Evolutionary conservation across 2,888 invertebrate genomes (phyloP), one percentile per base, ranked within the genome.

Genomic region (Pollenia angustigena): DNA sequence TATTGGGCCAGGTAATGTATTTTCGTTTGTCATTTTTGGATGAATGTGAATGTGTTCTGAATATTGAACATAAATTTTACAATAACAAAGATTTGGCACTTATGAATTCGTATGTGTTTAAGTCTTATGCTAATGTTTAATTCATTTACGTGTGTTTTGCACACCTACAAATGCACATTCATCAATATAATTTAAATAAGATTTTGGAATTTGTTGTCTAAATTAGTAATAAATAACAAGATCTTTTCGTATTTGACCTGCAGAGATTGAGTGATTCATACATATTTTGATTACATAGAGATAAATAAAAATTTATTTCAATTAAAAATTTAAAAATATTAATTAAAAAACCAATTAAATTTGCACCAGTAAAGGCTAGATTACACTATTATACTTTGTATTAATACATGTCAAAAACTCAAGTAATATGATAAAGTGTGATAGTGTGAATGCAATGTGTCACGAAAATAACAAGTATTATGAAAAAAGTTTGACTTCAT

Each of bases 1-100:
- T 83, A 44, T 78, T 76, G 80, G 40, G 56, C 42, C 56, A 48
- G 68, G 52, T 23, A n/a, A 14, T 72, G 50, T 48, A 68, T 48
- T 52, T 48, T 50, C 16, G 7, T 60, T 46, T 75, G 60, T 48
- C 12, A 40, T 9, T 40, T 18, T 23, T 54, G 23, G 32, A 6
- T 32, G 32, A 32, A 32, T 46, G 11, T 68, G 11, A 8, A 46
- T 72, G 40, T 68, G 58, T 56, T 1, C 42, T 32, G 8, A 40
- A 2, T 42, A 62, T 64, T 48, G n/a, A 68, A 40, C n/a, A 42
- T 48, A 40, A 48, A 56, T 7, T 72, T 81, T 52, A 52, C 50
- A 16, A 60, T 16, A 16, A 54, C 46, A 71, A 72, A 50, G 16
- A 80, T 80, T 62, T 46, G 40, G 4, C 42, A 23, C 9, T 18